Evolutionary conservation across 2,797 vertebrate species (phyloP), one percentile per base, ranked within the genome.

Genomic region (Nyctalus aviator): DNA sequence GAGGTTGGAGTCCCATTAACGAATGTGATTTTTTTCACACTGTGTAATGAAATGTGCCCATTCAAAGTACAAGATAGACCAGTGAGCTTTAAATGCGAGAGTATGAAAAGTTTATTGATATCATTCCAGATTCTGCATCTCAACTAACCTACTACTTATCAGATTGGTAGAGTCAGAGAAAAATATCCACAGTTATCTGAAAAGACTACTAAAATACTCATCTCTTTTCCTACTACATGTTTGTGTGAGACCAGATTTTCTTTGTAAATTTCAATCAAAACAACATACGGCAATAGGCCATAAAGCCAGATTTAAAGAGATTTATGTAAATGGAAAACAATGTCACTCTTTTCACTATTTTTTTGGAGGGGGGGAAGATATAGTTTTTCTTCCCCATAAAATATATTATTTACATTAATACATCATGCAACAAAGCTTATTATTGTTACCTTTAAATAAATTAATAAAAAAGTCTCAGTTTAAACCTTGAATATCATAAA

Each of bases 121-220:
- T 68, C 66, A 77, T 93, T 95, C 83, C 30, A 57, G 59, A 88
- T 88, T 91, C 53, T 46, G 21, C 55, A 88, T 92, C 59, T 93
- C 83, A 66, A 76, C 37, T 71, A 77, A 90, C 6, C 78, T 68
- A 72, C 46, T 93, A 44, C 68, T 44, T 87, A n/a, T 84, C 35
- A 86, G n/a, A 66, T 76, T 84, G 73, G 10, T 93, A 88, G 73
- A 35, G 23, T 88, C 57, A 71, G 50, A 94, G 82, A 84, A 94
- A 93, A 94, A 69, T 73, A 75, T 44, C n/a, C 30, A 23, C 21
- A 68, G 15, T 81, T 91, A 84, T 59, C 46, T 48, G 32, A 84
- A 92, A 84, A 81, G 32, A 68, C 37, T 72, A 44, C 50, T 79
- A 88, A 88, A 87, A 71, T 57, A 66, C 27, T 84, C n/a, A 15